Evolutionary conservation across 2,113 vertebrate species (phyloP), one percentile per base, ranked within the genome.

Genomic region (Lamprotornis superbus): DNA sequence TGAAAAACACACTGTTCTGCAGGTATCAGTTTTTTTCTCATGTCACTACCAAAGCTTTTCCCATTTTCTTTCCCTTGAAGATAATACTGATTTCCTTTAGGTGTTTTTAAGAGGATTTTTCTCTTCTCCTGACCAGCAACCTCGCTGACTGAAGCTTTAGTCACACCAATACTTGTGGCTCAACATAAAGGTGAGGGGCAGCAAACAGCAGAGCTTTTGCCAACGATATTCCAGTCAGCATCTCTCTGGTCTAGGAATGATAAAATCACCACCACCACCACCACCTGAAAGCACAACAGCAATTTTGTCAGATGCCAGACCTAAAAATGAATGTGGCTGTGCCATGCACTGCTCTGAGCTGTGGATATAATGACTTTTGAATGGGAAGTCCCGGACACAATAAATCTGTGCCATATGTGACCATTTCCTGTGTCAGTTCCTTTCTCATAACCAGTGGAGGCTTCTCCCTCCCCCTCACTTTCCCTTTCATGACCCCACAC

Each of bases 361-460:
- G 97, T 88, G 97, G 95, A 97, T 96, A 94, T 98, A 98, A 99
- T 98, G 98, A 98, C 98, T 98, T 98, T 97, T 98, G 98, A 99
- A 98, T 98, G 98, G 98, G 98, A 98, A 98, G 98, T 97, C 98
- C 98, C 67, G 97, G 98, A 98, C 98, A 97, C 98, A 98, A 99
- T 98, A 99, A 99, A 99, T 99, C 98, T 98, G 97, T 98, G 98
- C 98, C 98, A 99, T 99, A 98, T 99, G 98, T 98, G 98, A 98
- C 98, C 97, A 98, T 98, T 99, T 99, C 98, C 98, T 99, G 98
- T 98, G 98, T 99, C 98, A 98, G 98, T 98, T 98, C 98, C 98
- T 98, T 98, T 99, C 98, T 98, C 98, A 98, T 98, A 98, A 98
- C 96, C 97, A 98, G 97, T 82, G 95, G 94, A 98, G 96, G 94